phyloP scores from a whole-genome alignment of 1,140 invertebrate species.

The Nebria ingens region DNA sequence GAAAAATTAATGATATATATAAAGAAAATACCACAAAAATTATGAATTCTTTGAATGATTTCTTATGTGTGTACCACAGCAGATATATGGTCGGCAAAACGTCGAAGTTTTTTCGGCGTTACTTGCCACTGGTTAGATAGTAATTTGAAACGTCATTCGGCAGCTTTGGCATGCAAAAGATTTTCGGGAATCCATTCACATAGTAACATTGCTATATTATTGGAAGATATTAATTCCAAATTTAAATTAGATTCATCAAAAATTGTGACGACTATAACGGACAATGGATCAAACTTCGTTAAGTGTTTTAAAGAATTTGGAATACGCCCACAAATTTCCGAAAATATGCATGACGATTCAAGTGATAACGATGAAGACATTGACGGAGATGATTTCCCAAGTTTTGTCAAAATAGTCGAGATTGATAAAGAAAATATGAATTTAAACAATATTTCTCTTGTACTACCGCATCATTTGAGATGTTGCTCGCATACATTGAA shows the following conservation, averaged over 20 bases:
- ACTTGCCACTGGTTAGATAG: slow-evolving; percentile 17
- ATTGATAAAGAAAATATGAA: background rate
- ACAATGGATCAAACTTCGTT: slow-evolving; percentile 23
- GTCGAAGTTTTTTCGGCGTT: slow-evolving; percentile 17
- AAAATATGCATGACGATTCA: background rate
- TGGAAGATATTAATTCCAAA: slow-evolving; percentile 17
- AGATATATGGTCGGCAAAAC: slow-evolving; percentile 18
- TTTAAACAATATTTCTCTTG: background rate
- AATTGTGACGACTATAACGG: slow-evolving; percentile 21
- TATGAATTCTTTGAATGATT: background rate
- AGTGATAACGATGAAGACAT: slow-evolving; percentile 2
- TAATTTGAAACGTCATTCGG: slow-evolving; percentile 16
- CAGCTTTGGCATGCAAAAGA: slow-evolving; percentile 17
- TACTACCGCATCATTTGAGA: background rate
- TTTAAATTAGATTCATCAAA: slow-evolving; percentile 16
- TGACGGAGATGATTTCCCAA: slow-evolving; percentile 7
- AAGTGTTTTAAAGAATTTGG: slow-evolving; percentile 20
- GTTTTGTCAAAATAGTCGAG: background rate
- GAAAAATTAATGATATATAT: background rate
- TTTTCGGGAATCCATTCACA: slow-evolving; percentile 21
- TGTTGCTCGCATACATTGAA: background rate
- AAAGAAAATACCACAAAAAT: background rate
- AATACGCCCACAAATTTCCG: slow-evolving; percentile 13
- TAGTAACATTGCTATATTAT: slow-evolving; percentile 12
- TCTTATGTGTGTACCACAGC: slow-evolving; percentile 17